Percentiles rank a stretch among this genome's conserved stretches.
These are phyloP conservation scores for Emydocephalus ijimae DNA, from an alignment of 2,113 vertebrate genomes.

Conservation along the genomic window DNA sequence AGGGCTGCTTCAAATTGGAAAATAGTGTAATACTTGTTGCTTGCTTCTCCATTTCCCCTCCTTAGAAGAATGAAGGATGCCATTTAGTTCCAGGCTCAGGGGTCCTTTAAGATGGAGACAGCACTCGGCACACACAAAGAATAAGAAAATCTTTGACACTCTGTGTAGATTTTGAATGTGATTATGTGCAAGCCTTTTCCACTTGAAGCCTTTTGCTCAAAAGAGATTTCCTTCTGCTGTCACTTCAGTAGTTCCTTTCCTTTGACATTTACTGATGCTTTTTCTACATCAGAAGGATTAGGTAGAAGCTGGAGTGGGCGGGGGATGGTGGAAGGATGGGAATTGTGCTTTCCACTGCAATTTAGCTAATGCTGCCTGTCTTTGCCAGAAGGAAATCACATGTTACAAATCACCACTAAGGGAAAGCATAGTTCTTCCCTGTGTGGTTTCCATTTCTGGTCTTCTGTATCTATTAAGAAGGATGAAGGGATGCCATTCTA, in stretches of 20 bases:
- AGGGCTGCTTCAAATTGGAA: background rate
- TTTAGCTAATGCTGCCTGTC: background rate
- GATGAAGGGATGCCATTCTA: background rate
- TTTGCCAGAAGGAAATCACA: background rate
- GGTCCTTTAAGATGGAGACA: background rate
- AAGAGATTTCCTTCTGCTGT: background rate
- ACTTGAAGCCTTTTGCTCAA: background rate
- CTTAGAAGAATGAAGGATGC: slow-evolving; percentile 1
- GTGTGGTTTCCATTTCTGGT: background rate
- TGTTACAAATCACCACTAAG: background rate
- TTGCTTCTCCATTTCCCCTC: background rate
- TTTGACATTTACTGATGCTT: background rate
- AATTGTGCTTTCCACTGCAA: background rate
- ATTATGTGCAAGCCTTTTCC: slow-evolving; percentile 9
- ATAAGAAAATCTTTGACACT: slow-evolving; percentile 17
- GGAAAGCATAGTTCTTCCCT: background rate
- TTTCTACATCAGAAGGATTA: background rate
- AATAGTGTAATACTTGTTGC: accelerated
- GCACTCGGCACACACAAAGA: background rate
- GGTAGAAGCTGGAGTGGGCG: background rate
- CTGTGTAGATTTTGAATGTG: slow-evolving; percentile 12
- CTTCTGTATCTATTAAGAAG: background rate
- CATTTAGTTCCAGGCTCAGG: slow-evolving; percentile 9
- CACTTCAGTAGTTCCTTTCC: background rate
- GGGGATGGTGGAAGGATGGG: background rate